Evolutionary conservation across 2,797 vertebrate genomes (phyloP), one percentile per base, ranked within the genome.

Genomic region (Oreochromis mossambicus): DNA sequence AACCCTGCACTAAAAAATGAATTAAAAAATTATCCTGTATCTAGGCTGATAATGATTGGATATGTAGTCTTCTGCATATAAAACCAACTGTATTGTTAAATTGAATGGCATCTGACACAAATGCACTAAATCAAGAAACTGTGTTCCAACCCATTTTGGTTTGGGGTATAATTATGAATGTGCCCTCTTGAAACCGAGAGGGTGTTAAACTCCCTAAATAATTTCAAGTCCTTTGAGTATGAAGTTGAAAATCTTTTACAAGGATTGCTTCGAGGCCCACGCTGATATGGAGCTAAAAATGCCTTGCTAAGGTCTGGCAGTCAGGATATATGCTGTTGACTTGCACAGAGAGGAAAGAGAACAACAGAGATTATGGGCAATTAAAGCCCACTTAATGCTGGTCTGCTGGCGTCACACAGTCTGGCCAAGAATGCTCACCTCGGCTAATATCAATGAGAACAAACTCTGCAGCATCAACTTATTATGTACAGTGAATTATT

Each of bases 401-500:
- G 86, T 89, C 84, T 88, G 88, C 88, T 91, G 96, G 96, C 95
- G 94, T 95, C 94, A 91, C 89, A 84, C 78, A 93, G 94, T 96
- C 95, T 96, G 95, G 86, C 89, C 91, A 88, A 83, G 89, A 95
- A 92, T 87, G 94, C 93, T 95, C 94, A 93, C 94, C 92, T 93
- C 93, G 87, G 87, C 93, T 95, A 94, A 96, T 95, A 93, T 94
- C 95, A 94, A 94, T 93, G 94, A 91, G 92, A 94, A 92, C 92
- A 90, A 95, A 92, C 91, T 94, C 92, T 90, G 93, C 89, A 92
- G 87, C 91, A 93, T 93, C 89, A 90, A 93, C 93, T 95, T 94
- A 93, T 96, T 93, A 94, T 84, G 91, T 83, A 92, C 90, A 84
- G 89, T 95, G 92, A 94, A 95, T 96, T 95, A 96, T 96, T 96